phyloP scores from a whole-genome alignment of 37 sponge, comb jelly and placozoan species.

The Sycon ciliatum region DNA sequence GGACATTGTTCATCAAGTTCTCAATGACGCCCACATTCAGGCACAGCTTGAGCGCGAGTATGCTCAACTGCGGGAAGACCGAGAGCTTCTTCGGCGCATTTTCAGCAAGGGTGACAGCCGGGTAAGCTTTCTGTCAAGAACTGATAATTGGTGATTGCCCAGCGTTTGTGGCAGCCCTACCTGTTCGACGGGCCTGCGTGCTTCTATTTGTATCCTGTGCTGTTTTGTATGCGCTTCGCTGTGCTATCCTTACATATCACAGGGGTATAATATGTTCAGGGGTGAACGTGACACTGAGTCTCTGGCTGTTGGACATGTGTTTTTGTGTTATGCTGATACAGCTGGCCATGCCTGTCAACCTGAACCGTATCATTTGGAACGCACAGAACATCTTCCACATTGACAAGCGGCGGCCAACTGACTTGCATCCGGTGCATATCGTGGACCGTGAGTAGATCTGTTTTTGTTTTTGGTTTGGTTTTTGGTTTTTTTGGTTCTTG shows the following conservation, averaged over 20 bases:
- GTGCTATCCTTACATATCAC: no score
- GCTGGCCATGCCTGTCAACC: conserved; percentile 85
- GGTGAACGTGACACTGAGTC: no score
- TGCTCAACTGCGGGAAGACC: conserved; percentile 72
- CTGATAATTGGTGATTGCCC: not conserved
- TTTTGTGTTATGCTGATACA: conserved; percentile 20
- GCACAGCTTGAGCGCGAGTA: conserved; percentile 67
- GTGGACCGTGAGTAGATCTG: conserved; percentile 31
- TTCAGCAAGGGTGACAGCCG: conserved; percentile 79
- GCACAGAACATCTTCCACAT: conserved; percentile 95
- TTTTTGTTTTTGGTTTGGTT: not conserved
- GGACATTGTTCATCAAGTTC: conserved; percentile 62
- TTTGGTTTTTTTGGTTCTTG: not conserved
- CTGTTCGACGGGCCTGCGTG: no score
- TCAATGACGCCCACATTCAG: conserved; percentile 60
- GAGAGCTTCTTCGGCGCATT: conserved; percentile 63
- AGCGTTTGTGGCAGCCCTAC: no score
- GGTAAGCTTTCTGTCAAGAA: conserved; percentile 16
- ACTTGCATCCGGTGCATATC: conserved; percentile 88
- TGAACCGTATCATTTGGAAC: conserved; percentile 86
- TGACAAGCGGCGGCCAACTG: conserved; percentile 54
- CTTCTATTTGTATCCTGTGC: not conserved
- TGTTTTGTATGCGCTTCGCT: no score
- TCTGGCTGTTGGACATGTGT: no score
- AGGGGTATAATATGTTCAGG: no score